Conservation (phyloP, 1,140 invertebrate genomes). For the Drosophila biarmipes region DNA sequence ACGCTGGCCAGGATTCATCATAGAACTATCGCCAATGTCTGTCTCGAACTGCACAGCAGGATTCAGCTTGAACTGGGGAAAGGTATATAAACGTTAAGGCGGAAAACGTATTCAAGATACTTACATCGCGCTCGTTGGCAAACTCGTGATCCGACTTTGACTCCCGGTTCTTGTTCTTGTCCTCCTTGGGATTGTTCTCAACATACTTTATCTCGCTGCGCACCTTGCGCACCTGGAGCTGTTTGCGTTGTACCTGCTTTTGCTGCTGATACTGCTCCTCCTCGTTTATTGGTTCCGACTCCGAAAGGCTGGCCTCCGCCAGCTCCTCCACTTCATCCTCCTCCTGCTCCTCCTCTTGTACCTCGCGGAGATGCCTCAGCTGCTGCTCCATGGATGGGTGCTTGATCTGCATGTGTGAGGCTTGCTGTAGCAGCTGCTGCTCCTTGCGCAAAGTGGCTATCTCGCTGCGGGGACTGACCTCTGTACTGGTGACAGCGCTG, state of each 20-base stretch:
- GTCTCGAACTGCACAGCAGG: constrained; percentile 64
- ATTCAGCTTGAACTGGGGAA: constrained; percentile 59
- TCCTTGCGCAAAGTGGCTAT: constrained; percentile 59
- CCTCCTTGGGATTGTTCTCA: constrained; percentile 56
- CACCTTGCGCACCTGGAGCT: constrained; percentile 72
- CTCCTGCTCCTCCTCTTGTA: background rate
- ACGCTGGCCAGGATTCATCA: constrained; percentile 37
- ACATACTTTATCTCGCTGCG: constrained; percentile 81
- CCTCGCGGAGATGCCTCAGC: constrained; percentile 8
- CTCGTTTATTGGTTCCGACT: constrained; percentile 7
- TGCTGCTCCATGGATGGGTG: constrained; percentile 5
- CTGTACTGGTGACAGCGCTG: constrained; percentile 52
- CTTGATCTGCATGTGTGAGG: background rate
- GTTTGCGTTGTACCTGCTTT: constrained; percentile 36
- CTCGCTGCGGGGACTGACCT: constrained; percentile 53
- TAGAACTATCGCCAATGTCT: constrained; percentile 68
- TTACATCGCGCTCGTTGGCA: constrained; percentile 73
- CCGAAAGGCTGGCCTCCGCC: constrained; percentile 5
- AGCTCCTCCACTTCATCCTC: background rate
- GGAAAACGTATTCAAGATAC: constrained; percentile 10
- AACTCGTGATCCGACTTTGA: constrained; percentile 83
- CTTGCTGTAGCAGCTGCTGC: constrained; percentile 19
- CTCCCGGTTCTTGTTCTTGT: constrained; percentile 70
- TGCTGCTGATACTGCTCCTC: constrained; percentile 21
- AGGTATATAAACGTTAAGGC: background rate